Base-by-base conservation (phyloP, 2,888 invertebrate genomes). In the Stictocephala bisonia region DNA sequence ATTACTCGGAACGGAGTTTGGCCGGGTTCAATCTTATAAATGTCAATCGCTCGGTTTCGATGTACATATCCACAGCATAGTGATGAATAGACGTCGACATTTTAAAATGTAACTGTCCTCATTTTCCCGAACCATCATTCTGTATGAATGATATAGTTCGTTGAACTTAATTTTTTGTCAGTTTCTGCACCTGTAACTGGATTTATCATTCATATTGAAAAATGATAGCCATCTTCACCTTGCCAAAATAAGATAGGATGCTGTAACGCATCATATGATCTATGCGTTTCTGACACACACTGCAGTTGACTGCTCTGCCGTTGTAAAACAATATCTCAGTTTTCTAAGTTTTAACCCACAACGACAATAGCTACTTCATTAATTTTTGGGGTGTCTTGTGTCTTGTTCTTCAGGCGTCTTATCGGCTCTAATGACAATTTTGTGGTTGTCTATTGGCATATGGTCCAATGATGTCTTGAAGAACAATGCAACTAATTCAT, bases 11-110 rank as follows among this genome's bases (percentile, higher is more conserved):
- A 40, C 79, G 73, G 69, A 82, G 74, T 68, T 81, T 79, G 1
- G 22, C 44, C 74, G 83, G 82, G 71, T 83, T 81, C 3, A 76
- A 78, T 40, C 81, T 77, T 29, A 82, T 74, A 72, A 74, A 84
- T n/a, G 53, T 50, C 13, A 84, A 73, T 15, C 81, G 78, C 72
- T 83, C 80, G 7, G 75, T 78, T 76, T 84, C 83, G 26, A 83
- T 80, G 77, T 81, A 83, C 79, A 80, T 79, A 74, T 84, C 83
- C 18, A 84, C 83, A 18, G 79, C 60, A 60, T 76, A 83, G 74
- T 84, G 83, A 64, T 81, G 80, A 50, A 70, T 56, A 75, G 27
- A 9, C 40, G 40, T 13, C 69, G 72, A 53, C 13, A 73, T 40
- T 64, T 56, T 7, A 70, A 71, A 11, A 73, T 58, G 24, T 58